Base-by-base conservation (phyloP, 2,888 invertebrate species). In the Callyntrura sp. region DNA sequence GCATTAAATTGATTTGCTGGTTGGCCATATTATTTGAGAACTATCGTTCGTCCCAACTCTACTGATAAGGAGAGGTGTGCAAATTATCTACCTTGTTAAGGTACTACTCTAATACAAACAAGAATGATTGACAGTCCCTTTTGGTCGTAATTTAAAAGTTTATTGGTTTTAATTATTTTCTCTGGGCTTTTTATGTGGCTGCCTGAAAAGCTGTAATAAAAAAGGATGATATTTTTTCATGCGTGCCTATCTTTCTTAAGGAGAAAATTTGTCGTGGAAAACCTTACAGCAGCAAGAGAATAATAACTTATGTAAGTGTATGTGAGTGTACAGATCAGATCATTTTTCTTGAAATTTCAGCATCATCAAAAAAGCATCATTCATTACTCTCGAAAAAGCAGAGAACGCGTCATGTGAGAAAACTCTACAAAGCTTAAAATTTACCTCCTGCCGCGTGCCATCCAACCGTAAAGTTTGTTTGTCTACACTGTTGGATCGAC, bases 401-500 rank as follows among this genome's bases (percentile, higher is more conserved):
- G 23, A 23, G 45, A 51, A 76, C 12, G 25, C 73, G 73, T 76
- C 73, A 51, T 76, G 48, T 76, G 2, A 51, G 8, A 4, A 28
- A 79, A 28, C 57, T 28, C 9, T n/a, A 79, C 25, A 57, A 82
- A 65, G 43, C 6, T 51, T 20, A 84, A 84, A 70, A 57, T 85
- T 83, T 85, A 86, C 86, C 86, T 79, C 82, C 82, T 62, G 82
- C 23, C 62, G 82, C 25, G 60, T 35, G 25, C 62, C 82, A 82
- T 82, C 62, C 45, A 43, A 62, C 62, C 82, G 62, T 82, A 60
- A 45, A 20, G 20, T 82, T 23, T 79, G 28, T 57, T 20, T 82
- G 62, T 82, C 82, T 82, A 12, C 62, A 82, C 60, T 35, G 35
- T 6, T 35, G 35, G 35, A 2, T 86, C 11, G 51, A 86, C 65